Evolutionary conservation across 2,797 vertebrate genomes (phyloP), one percentile per base, ranked within the genome.

Genomic region (Lithobates pipiens): DNA sequence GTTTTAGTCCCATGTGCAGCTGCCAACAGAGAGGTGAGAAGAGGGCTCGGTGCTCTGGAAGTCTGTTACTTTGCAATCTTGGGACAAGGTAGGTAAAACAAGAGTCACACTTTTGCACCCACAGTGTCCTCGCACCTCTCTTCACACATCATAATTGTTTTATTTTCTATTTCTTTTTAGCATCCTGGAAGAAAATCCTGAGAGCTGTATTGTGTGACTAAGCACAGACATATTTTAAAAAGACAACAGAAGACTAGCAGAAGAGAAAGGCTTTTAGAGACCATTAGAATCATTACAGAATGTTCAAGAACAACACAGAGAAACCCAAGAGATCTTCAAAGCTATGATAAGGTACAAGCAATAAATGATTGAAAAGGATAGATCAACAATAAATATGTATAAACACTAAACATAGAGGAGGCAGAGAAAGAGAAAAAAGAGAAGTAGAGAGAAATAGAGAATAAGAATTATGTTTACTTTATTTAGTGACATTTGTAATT

Each of bases 121-220:
- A 39, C 85, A 86, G 85, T 82, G 74, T 86, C 80, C 85, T 86
- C 54, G 18, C 78, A 71, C 79, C 34, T 76, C 73, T 27, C 21
- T 71, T 82, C 79, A 82, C 85, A 86, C 79, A 54, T 86, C 46
- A 76, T 80, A 85, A 85, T 85, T 85, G 77, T 80, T 70, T 57
- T 80, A 75, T 67, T 77, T 42, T 67, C 42, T 15, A 67, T 16
- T 29, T 46, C 42, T 65, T 78, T 81, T 81, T 69, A 76, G 72
- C 70, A 80, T 76, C 42, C 15, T 61, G 42, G 39, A 50, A 85
- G 76, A 85, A 46, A 74, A 36, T 73, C 57, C 71, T 75, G 42
- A n/a, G 77, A 80, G 76, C 54, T 74, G 25, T 79, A 32, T 74
- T 54, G 27, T 72, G 70, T 80, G 84, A 80, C 84, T 85, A 69